A percentile compares a stretch with the other conserved stretches of the same genome.
Evolutionary conservation across 2,113 vertebrate species (phyloP).

Genomic region (Rynchops niger): DNA sequence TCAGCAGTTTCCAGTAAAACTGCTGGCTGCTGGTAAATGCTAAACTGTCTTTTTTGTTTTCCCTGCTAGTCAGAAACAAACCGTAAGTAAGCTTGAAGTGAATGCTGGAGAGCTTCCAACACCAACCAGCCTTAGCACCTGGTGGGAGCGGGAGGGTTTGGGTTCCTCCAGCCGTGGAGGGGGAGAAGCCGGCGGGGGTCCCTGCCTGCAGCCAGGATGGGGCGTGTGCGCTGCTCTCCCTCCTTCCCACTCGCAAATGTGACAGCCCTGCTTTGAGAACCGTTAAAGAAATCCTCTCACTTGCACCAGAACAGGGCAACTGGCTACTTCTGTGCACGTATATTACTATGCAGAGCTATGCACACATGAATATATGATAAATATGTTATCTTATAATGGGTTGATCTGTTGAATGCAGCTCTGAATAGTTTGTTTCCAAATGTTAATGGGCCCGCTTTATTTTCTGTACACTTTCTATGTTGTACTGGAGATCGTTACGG

Average conservation of each 20-base stretch:
- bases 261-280: not conserved
- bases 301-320: not conserved
- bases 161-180: not conserved
- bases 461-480: not conserved
- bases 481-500: not conserved
- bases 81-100: not conserved
- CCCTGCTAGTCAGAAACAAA: not conserved
- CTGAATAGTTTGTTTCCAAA: not conserved
- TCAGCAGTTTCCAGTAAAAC: not conserved
- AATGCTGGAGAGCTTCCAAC: not conserved
- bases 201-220: not conserved
- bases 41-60: not conserved
- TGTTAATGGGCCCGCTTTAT: not conserved
- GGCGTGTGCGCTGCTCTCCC: not conserved
- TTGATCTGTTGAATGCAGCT: not conserved
- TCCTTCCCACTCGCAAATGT: not conserved
- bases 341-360: not conserved
- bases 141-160: not conserved
- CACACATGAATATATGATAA: fast-evolving
- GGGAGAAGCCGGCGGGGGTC: not conserved
- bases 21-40: not conserved
- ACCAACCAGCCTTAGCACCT: not conserved
- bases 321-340: fast-evolving
- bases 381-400: not conserved
- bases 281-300: not conserved